Evolutionary conservation across 2,113 vertebrate genomes (phyloP).

Genomic region (Talpa occidentalis): DNA sequence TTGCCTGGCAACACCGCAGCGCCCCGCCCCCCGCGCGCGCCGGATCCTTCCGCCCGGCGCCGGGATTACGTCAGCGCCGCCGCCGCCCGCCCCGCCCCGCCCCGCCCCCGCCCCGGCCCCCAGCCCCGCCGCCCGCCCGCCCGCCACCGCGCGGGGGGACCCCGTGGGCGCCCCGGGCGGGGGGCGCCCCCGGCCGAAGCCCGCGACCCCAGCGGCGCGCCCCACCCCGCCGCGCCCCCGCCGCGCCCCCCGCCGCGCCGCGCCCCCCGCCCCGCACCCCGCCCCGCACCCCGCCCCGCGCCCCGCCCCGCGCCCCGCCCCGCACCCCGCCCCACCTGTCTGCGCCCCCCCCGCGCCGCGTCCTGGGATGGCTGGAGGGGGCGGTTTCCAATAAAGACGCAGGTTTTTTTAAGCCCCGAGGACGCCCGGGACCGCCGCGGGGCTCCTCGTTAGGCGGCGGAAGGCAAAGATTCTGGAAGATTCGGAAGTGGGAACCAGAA

Average conservation of each 20-base stretch:
- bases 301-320: neutral
- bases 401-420: neutral
- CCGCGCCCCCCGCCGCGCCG: no score
- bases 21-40: slow-evolving; percentile 74
- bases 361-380: slow-evolving; percentile 66
- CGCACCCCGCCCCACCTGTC: neutral
- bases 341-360: neutral
- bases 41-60: slow-evolving; percentile 86
- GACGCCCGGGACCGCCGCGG: no score
- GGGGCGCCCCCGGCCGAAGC: no score
- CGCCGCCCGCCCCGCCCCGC: slow-evolving; percentile 13
- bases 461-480: slow-evolving; percentile 55
- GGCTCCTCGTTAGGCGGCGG: no score
- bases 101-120: neutral
- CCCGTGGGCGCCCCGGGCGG: fast-evolving
- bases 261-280: neutral
- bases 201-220: neutral
- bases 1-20: slow-evolving; percentile 85
- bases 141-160: neutral
- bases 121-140: fast-evolving
- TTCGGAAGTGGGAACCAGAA: slow-evolving; percentile 71
- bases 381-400: slow-evolving; percentile 48
- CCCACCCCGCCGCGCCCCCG: neutral
- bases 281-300: no score
- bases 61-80: slow-evolving; percentile 62